phyloP scores from a whole-genome alignment of 2,888 invertebrate species.

The Drosophila gaucha region DNA sequence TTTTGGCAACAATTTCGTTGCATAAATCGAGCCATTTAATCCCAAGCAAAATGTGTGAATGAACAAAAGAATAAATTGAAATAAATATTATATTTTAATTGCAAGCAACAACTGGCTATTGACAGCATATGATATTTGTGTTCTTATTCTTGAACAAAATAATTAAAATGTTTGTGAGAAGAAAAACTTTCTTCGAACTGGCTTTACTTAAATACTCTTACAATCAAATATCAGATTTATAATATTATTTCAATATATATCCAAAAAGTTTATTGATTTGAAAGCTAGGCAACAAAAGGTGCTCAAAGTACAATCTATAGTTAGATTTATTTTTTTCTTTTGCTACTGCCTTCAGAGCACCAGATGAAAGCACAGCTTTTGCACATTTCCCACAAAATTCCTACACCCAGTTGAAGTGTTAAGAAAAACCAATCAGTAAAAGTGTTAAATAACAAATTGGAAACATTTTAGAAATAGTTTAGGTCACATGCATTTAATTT shows the following conservation, averaged over 20 bases:
- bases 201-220: no score
- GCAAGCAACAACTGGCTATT: neutral
- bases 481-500: neutral
- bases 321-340: no score
- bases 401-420: neutral
- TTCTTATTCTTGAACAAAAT: neutral
- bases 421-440: constrained; percentile 1
- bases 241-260: no score
- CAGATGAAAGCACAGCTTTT: no score
- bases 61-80: neutral
- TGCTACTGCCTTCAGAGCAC: no score
- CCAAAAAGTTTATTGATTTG: no score
- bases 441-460: constrained; percentile 2
- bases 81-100: constrained; percentile 12
- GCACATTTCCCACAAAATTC: no score
- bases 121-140: neutral
- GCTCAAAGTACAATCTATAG: no score
- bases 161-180: no score
- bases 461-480: neutral
- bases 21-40: constrained; percentile 36
- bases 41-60: constrained; percentile 1
- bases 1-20: constrained; percentile 28
- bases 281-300: no score
- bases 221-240: neutral
- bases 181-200: no score